phyloP scores from a whole-genome alignment of 2,797 vertebrate species.

The Hemibagrus guttatus region DNA sequence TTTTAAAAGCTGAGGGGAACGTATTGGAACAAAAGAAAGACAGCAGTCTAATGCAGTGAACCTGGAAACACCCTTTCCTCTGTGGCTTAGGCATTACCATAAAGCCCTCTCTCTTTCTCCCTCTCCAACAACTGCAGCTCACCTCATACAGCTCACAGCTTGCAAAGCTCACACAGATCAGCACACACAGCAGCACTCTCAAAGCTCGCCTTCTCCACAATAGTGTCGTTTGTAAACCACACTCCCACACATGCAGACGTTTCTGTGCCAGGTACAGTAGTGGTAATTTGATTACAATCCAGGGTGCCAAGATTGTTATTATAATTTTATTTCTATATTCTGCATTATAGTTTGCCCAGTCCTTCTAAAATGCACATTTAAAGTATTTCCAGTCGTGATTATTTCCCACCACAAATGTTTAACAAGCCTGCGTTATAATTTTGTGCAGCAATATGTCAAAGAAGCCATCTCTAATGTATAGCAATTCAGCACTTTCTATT shows the following conservation, averaged over 20 bases:
- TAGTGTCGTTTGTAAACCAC: slow-evolving; percentile 42
- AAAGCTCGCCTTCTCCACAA: slow-evolving; percentile 38
- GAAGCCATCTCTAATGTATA: background rate
- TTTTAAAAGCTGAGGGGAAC: slow-evolving; percentile 55
- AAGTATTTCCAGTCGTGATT: background rate
- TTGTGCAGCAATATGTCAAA: background rate
- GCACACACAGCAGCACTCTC: slow-evolving; percentile 28
- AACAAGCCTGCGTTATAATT: background rate
- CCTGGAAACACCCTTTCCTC: slow-evolving; percentile 55
- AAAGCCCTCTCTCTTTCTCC: slow-evolving; percentile 19
- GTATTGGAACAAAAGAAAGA: slow-evolving; percentile 48
- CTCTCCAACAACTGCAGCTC: slow-evolving; percentile 34
- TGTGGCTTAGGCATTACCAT: slow-evolving; percentile 49
- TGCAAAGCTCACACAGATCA: slow-evolving; percentile 11
- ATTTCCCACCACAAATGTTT: background rate
- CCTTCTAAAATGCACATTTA: background rate
- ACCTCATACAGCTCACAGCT: slow-evolving; percentile 24
- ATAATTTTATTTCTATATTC: background rate
- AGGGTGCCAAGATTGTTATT: slow-evolving; percentile 5
- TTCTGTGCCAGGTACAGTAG: slow-evolving; percentile 34
- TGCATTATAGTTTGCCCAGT: background rate
- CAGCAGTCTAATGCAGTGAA: slow-evolving; percentile 53
- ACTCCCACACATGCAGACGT: slow-evolving; percentile 15
- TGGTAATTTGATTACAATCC: slow-evolving; percentile 6
- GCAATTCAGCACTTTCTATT: background rate